Evolutionary conservation across 2,888 invertebrate species (phyloP).

Genomic region (Uropetala carovei): DNA sequence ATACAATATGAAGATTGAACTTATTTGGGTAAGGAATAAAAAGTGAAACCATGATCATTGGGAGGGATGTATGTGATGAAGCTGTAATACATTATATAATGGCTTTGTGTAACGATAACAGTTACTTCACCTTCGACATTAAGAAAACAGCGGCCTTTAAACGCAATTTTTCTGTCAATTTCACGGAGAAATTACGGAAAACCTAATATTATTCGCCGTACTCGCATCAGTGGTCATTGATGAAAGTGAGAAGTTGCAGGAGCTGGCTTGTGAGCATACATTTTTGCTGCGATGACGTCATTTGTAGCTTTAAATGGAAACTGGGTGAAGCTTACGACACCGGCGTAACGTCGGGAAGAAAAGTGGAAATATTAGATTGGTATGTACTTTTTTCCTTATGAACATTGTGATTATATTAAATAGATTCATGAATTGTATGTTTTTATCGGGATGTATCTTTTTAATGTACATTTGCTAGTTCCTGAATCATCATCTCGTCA

Average conservation of each 20-base stretch:
- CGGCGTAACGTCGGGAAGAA: slow-evolving; percentile 63
- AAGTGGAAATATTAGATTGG: slow-evolving; percentile 45
- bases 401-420: neutral
- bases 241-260: slow-evolving; percentile 36
- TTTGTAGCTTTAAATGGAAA: slow-evolving; percentile 68
- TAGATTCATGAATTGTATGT: neutral
- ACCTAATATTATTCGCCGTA: slow-evolving; percentile 21
- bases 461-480: neutral
- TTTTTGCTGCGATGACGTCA: slow-evolving; percentile 68
- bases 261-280: slow-evolving; percentile 66
- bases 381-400: slow-evolving; percentile 40
- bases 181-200: slow-evolving; percentile 10
- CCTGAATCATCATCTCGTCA: no score
- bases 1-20: no score
- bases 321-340: slow-evolving; percentile 67
- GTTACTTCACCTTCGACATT: no score
- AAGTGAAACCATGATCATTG: no score
- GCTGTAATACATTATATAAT: no score
- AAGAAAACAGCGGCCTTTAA: no score
- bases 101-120: no score
- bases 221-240: slow-evolving; percentile 33
- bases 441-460: neutral
- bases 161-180: neutral
- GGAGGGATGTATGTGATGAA: no score
- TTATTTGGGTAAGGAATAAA: no score